A percentile compares a stretch with the other conserved stretches of the same genome.
These are phyloP conservation scores for Diglossa brunneiventris DNA, from an alignment of 2,113 vertebrate genomes.

Conservation along the genomic window DNA sequence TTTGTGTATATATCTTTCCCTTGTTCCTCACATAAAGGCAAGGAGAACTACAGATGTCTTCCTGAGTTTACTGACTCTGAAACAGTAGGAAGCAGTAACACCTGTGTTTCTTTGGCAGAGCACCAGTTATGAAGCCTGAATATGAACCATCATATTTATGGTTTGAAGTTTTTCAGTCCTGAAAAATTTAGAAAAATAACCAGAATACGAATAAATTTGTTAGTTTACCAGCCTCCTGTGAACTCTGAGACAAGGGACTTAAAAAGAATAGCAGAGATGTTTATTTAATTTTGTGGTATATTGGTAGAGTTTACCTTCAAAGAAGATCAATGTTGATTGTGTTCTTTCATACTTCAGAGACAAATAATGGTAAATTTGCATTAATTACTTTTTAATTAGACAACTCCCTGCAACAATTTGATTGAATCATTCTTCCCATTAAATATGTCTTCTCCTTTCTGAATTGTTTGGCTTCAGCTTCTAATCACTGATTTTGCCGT, in stretches of 20 bases:
- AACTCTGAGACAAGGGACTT: neutral
- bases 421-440: slow-evolving; percentile 31
- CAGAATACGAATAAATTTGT: neutral
- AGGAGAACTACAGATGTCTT: neutral
- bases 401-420: neutral
- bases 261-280: neutral
- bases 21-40: neutral
- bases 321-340: neutral
- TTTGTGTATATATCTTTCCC: neutral
- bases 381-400: slow-evolving; percentile 39
- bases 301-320: neutral
- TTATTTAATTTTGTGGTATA: neutral
- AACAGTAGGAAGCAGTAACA: neutral
- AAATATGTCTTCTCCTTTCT: slow-evolving; percentile 22
- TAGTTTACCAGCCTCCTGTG: neutral
- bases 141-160: neutral
- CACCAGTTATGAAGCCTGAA: neutral
- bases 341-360: neutral
- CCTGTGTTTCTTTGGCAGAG: neutral
- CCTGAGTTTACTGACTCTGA: neutral
- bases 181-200: neutral
- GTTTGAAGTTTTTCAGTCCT: neutral
- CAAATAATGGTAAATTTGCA: slow-evolving; percentile 6
- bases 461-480: neutral
- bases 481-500: neutral